A percentile compares a stretch with the other conserved stretches of the same genome.
These are phyloP conservation scores for Beris chalybata DNA, from an alignment of 2,888 invertebrate genomes.

Conservation along the genomic window DNA sequence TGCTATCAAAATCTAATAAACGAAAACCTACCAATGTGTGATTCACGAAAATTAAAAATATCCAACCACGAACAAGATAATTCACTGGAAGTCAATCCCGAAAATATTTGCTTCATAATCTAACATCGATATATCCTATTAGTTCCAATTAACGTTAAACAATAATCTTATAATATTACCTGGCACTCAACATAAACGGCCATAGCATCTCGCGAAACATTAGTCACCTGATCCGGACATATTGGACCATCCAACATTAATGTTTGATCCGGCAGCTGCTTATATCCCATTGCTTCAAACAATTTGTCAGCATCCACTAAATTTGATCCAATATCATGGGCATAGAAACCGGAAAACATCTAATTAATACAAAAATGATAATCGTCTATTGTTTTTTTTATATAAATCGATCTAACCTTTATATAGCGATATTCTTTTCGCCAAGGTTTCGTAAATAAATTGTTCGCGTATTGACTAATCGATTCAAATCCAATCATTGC, in stretches of 20 bases:
- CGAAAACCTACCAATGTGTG: conserved; percentile 46
- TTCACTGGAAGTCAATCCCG: conserved; percentile 67
- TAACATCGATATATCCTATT: conserved; percentile 45
- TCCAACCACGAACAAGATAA: conserved; percentile 67
- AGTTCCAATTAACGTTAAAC: neutral
- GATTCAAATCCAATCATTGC: conserved; percentile 83
- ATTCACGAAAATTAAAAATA: conserved; percentile 58
- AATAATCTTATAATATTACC: conserved; percentile 55
- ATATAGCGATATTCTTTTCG: conserved; percentile 81
- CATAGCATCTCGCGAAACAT: conserved; percentile 80
- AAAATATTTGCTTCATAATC: conserved; percentile 73
- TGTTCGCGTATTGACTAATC: conserved; percentile 81
- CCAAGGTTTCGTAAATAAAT: conserved; percentile 86
- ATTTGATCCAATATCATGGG: conserved; percentile 82
- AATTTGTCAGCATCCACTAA: conserved; percentile 76
- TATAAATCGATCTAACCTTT: conserved; percentile 61
- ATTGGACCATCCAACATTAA: conserved; percentile 72
- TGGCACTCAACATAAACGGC: conserved; percentile 87
- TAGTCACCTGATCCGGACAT: conserved; percentile 78
- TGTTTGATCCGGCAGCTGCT: conserved; percentile 59
- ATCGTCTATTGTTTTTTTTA: neutral
- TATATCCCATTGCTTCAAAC: conserved; percentile 83
- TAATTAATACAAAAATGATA: conserved; percentile 50
- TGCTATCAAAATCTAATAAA: neutral
- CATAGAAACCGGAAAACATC: conserved; percentile 86